phyloP scores from a whole-genome alignment of 2,888 invertebrate species.

The Xylocampa areola region DNA sequence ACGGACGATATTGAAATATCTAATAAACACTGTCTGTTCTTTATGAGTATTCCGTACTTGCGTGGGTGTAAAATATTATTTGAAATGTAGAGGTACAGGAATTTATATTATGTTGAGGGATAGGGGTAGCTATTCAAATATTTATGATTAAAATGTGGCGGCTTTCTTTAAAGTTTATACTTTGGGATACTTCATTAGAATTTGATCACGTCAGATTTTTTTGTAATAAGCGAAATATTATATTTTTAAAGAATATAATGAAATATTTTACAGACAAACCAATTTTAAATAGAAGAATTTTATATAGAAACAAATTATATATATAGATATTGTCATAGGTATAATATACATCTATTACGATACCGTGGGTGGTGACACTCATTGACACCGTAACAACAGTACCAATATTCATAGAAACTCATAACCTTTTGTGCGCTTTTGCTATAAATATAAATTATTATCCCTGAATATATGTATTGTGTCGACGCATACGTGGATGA shows the following conservation, averaged over 20 bases:
- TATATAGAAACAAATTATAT: neutral
- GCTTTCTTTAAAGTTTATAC: neutral
- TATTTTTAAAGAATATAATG: too few relatives aligned
- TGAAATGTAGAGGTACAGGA: conserved; percentile 12
- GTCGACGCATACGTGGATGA: conserved; percentile 34
- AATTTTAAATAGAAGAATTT: too few relatives aligned
- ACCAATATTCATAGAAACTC: conserved; percentile 52
- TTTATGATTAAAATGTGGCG: conserved; percentile 27
- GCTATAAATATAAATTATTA: conserved; percentile 53
- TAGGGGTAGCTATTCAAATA: conserved; percentile 11
- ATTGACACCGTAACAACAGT: conserved; percentile 29
- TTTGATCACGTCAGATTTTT: neutral
- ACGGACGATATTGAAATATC: conserved; percentile 11
- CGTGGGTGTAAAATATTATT: conserved; percentile 19
- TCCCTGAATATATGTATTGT: conserved; percentile 33
- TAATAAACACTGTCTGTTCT: conserved; percentile 19
- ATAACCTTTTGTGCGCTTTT: conserved; percentile 47
- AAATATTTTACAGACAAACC: too few relatives aligned
- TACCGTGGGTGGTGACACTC: conserved; percentile 20
- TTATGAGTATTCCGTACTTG: conserved; percentile 12
- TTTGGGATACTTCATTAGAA: neutral
- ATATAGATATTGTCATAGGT: conserved; percentile 11
- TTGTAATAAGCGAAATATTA: too few relatives aligned
- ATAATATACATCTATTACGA: conserved; percentile 18
- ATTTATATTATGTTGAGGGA: conserved; percentile 6